Evolutionary conservation across 2,888 invertebrate species (phyloP), one percentile per base, ranked within the genome.

Genomic region (Eupithecia pulchellata): DNA sequence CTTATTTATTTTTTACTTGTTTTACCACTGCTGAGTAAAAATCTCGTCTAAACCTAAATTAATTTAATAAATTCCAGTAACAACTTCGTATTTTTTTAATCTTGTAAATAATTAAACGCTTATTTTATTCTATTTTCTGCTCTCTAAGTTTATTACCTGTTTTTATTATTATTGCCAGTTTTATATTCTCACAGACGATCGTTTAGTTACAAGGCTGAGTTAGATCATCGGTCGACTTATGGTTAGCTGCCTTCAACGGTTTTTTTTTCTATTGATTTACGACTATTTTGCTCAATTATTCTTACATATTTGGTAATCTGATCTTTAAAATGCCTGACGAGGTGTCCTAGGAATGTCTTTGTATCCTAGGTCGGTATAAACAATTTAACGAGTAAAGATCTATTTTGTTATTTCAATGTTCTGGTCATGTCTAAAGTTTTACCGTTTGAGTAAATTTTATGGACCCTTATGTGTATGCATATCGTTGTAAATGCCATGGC

Each of bases 151-250:
- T 27, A 47, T 52, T 47, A 30, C 9, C 61, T 63, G 17, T 57
- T 66, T 13, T 61, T 58, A 55, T 64, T 66, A 67, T 67, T 64
- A 66, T 73, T 61, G 34, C 36, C 64, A 62, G 65, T 69, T 69
- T 73, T 62, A 66, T 57, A 69, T 67, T 64, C 52, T 67, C 64
- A 67, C 69, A 64, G 62, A 55, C 66, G 69, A 67, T 63, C 77
- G 78, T 78, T 80, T 65, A 75, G 77, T 78, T 81, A 79, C 85
- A 85, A 85, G 85, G 85, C 60, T 81, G 80, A 71, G 78, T 84
- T 84, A 84, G 84, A 85, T 85, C 84, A 85, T 82, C 85, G 79
- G 34, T 71, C 47, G 70, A 65, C 77, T 83, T 84, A 85, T 80
- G 85, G 84, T 85, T 75, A 76, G 34, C 17, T 68, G 73, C 68